Conservation (phyloP, 37 sponge, comb jelly and placozoan species). For the Beroe ovata region DNA sequence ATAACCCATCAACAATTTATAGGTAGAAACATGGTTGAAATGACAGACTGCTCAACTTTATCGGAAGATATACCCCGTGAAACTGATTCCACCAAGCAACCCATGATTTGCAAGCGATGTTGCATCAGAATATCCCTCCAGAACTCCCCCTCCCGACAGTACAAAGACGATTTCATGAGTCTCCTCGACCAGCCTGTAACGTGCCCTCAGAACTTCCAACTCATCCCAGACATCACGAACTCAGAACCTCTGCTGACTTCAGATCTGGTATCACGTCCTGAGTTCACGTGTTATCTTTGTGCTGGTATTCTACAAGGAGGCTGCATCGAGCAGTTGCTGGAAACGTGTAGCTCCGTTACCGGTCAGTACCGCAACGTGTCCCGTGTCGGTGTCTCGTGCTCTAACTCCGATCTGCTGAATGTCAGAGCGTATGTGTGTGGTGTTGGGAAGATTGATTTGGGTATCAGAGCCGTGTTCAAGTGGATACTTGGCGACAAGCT, state of each 20-base stretch:
- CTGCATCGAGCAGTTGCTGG: neutral
- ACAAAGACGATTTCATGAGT: neutral
- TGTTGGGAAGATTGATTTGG: neutral
- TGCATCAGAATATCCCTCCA: neutral
- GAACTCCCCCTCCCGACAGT: neutral
- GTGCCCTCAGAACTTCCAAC: neutral
- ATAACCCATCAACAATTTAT: too few relatives aligned
- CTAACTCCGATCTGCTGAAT: neutral
- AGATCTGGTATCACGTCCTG: neutral
- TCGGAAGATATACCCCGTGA: too few relatives aligned
- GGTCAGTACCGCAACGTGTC: neutral
- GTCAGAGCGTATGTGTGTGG: constrained; percentile 5
- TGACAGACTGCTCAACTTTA: too few relatives aligned
- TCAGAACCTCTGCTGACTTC: neutral
- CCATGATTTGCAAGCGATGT: constrained; percentile 11
- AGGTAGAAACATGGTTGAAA: too few relatives aligned
- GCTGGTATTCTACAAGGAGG: constrained; percentile 24
- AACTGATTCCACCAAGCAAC: too few relatives aligned
- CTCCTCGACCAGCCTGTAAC: neutral
- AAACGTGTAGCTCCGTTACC: neutral
- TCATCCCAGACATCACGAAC: neutral
- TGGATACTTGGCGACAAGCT: constrained; percentile 33
- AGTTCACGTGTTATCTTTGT: constrained; percentile 43
- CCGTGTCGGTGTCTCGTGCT: neutral
- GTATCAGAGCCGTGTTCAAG: constrained; percentile 17